Base-by-base conservation (phyloP, 2,113 vertebrate species). In the Hippotragus niger region DNA sequence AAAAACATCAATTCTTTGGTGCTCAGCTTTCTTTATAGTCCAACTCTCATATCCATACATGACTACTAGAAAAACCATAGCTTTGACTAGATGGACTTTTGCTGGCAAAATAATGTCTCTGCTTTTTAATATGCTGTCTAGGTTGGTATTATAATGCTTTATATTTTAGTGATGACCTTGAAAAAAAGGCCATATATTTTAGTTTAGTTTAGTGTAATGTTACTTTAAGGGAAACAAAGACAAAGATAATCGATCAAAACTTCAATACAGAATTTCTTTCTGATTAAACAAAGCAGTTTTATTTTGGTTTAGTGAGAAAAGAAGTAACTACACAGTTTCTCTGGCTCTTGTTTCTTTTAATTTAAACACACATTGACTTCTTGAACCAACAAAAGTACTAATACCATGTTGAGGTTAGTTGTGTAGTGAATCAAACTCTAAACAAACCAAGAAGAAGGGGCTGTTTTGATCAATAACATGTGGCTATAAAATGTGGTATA, bases 231-330 rank as follows among this genome's bases (percentile, higher is more conserved):
- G 47, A 94, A 97, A 84, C 2, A 36, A 95, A 71, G 60, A 93
- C 6, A 55, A 85, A 45, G 31, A 84, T n/a, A 92, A 93, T 64
- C 7, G 52, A 91, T 67, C 80, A 91, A 91, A 85, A 88, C 58
- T 88, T 60, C 45, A 90, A 86, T 40, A 89, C 55, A 43, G 23
- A 86, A 97, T 92, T 98, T 47, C 78, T 94, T 97, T 97, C n/a
- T 90, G 60, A 93, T 93, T 96, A 97, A 92, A 90, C 5, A 84
- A 98, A 95, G 55, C 47, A 47, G 83, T 67, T 95, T 89, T 71
- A 15, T 83, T 85, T 85, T 57, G 27, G 55, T 84, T 96, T 92
- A 93, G 16, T n/a, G 47, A 33, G 17, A 71, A 58, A 64, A 43
- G 55, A 90, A 92, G 6, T 33, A 81, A 92, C 53, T 62, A 88